phyloP scores from a whole-genome alignment of 2,797 vertebrate genomes.

The Labroides dimidiatus region DNA sequence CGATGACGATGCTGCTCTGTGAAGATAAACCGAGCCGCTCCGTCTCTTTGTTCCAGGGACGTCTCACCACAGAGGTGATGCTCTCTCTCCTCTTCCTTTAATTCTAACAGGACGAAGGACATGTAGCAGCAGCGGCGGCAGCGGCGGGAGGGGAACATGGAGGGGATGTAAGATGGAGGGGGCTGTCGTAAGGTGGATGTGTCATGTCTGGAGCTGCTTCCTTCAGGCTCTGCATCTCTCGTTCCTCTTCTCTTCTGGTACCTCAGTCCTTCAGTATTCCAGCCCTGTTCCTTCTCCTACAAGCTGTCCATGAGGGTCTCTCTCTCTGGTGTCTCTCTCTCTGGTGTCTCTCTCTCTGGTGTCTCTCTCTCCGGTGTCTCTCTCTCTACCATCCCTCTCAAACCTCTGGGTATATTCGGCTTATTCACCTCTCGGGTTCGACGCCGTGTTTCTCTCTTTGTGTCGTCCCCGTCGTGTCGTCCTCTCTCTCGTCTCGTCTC shows the following conservation, averaged over 20 bases:
- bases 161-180: constrained; percentile 81
- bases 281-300: constrained; percentile 25
- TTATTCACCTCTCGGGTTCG: constrained; percentile 37
- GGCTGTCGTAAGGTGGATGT: constrained; percentile 70
- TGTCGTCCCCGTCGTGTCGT: constrained; percentile 7
- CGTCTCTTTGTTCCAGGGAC: constrained; percentile 28
- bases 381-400: constrained; percentile 61
- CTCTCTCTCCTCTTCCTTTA: constrained; percentile 35
- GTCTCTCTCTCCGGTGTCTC: constrained; percentile 42
- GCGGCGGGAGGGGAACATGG: constrained; percentile 58
- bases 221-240: too few species aligned
- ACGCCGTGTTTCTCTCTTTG: constrained; percentile 6
- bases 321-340: constrained; percentile 48
- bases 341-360: constrained; percentile 61
- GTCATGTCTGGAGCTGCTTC: constrained; percentile 59
- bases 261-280: constrained; percentile 58
- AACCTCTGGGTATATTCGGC: constrained; percentile 21
- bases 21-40: constrained; percentile 22
- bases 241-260: constrained; percentile 23
- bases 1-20: constrained; percentile 5
- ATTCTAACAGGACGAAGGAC: constrained; percentile 36
- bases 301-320: constrained; percentile 33
- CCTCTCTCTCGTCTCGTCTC: constrained; percentile 27
- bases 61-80: constrained; percentile 42
- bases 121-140: neutral